phyloP scores from a whole-genome alignment of 2,888 invertebrate species.

The Scaptodrosophila latifasciaeformis region DNA sequence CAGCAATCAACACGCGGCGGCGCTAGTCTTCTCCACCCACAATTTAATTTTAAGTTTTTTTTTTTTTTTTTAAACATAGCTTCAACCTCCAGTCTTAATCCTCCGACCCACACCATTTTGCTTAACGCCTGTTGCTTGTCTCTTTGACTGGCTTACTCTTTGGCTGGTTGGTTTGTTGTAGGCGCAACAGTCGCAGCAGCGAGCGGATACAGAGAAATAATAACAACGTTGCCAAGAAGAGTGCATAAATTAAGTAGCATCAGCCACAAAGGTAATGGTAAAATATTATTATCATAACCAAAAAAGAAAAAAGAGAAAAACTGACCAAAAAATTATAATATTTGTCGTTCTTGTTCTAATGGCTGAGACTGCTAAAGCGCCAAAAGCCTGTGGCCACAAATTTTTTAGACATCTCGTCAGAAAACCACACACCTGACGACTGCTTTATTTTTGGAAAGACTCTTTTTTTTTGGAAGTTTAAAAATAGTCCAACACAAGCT shows the following conservation, averaged over 20 bases:
- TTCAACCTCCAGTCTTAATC: too few species aligned
- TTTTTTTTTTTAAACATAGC: too few species aligned
- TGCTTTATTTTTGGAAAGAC: too few species aligned
- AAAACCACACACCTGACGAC: background rate
- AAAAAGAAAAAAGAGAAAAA: constrained; percentile 24
- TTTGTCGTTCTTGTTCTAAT: constrained; percentile 5
- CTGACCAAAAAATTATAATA: constrained; percentile 45
- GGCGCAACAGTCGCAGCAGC: background rate
- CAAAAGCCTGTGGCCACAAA: constrained; percentile 5
- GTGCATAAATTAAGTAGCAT: constrained; percentile 51
- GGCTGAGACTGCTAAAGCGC: background rate
- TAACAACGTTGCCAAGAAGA: constrained; percentile 51
- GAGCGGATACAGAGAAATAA: constrained; percentile 53
- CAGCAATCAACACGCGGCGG: constrained; percentile 16
- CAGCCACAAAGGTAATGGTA: constrained; percentile 11
- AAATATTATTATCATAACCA: constrained; percentile 29
- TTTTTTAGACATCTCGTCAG: background rate
- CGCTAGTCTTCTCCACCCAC: background rate
- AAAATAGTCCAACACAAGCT: too few species aligned
- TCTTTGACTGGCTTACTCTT: constrained; percentile 4
- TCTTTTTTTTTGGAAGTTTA: too few species aligned
- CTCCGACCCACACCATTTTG: too few species aligned
- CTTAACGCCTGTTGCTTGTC: constrained; percentile 60
- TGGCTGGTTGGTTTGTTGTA: background rate
- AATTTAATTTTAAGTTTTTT: too few species aligned